Evolutionary conservation across 2,113 vertebrate genomes (phyloP).

Genomic region (Cololabis saira): DNA sequence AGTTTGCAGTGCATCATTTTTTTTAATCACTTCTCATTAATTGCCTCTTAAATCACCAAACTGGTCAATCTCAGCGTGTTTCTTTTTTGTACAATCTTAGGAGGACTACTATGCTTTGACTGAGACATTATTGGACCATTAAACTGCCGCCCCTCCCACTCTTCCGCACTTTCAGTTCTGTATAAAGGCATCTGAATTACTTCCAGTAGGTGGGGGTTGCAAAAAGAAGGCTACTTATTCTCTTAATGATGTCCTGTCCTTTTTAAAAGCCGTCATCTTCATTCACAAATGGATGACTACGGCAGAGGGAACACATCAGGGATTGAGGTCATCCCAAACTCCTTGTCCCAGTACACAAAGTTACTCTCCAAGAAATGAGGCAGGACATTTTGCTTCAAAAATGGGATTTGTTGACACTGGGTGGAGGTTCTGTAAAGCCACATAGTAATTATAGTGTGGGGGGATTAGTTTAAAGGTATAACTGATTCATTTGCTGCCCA

Average conservation of each 20-base stretch:
- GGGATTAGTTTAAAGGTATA: slow-evolving; percentile 53
- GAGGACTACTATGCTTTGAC: slow-evolving; percentile 74
- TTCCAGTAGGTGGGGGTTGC: slow-evolving; percentile 68
- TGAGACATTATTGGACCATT: slow-evolving; percentile 82
- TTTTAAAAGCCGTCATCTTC: slow-evolving; percentile 83
- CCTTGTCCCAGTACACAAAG: slow-evolving; percentile 70
- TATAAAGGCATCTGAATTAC: slow-evolving; percentile 82
- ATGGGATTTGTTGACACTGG: slow-evolving; percentile 53
- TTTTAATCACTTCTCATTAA: slow-evolving; percentile 54
- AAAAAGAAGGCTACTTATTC: slow-evolving; percentile 84
- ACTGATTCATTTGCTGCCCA: slow-evolving; percentile 49
- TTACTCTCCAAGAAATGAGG: slow-evolving; percentile 69
- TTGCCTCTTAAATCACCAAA: slow-evolving; percentile 61
- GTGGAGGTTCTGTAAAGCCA: slow-evolving; percentile 12
- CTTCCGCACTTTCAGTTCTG: slow-evolving; percentile 77
- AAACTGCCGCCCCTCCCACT: slow-evolving; percentile 75
- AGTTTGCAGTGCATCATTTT: slow-evolving; percentile 46
- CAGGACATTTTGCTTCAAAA: slow-evolving; percentile 56
- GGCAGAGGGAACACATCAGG: slow-evolving; percentile 69
- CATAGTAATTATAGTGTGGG: slow-evolving; percentile 45
- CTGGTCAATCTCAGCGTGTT: slow-evolving; percentile 52
- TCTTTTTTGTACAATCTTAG: slow-evolving; percentile 70
- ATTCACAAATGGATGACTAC: slow-evolving; percentile 80
- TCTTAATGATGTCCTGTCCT: slow-evolving; percentile 84
- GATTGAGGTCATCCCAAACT: slow-evolving; percentile 79